Conservation (phyloP, 2,797 vertebrate genomes). For the Coregonus suidteri region DNA sequence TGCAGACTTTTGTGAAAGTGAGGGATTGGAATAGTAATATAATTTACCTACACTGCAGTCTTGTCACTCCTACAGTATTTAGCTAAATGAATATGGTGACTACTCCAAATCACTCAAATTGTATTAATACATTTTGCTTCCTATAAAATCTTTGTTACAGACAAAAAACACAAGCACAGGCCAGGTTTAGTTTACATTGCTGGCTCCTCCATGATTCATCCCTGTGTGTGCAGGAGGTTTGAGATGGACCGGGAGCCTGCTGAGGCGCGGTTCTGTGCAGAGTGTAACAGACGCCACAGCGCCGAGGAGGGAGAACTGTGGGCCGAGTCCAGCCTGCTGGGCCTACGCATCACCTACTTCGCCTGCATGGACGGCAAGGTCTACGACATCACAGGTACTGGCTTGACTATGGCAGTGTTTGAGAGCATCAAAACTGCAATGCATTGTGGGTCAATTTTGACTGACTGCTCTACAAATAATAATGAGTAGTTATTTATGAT, state of each 20-base stretch:
- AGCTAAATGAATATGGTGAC: neutral
- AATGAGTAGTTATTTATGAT: neutral
- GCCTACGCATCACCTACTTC: conserved; percentile 92
- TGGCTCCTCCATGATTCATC: neutral
- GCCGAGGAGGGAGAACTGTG: conserved; percentile 94
- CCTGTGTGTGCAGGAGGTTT: conserved; percentile 79
- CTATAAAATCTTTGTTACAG: neutral
- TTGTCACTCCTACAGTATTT: conserved; percentile 2
- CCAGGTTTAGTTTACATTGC: neutral
- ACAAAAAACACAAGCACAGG: neutral
- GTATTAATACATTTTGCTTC: neutral
- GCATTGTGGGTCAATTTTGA: neutral
- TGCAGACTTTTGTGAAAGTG: neutral
- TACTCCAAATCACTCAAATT: neutral
- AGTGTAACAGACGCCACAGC: conserved; percentile 85
- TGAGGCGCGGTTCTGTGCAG: conserved; percentile 88
- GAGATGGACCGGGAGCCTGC: conserved; percentile 89
- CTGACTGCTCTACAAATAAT: neutral
- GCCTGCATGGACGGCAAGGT: conserved; percentile 93
- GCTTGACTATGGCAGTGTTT: neutral
- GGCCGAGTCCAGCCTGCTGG: conserved; percentile 94
- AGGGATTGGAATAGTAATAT: neutral
- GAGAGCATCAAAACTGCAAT: neutral
- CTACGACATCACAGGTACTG: conserved; percentile 91
- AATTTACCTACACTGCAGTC: neutral